phyloP scores from a whole-genome alignment of 2,113 vertebrate species.

The Ibidorhyncha struthersii region DNA sequence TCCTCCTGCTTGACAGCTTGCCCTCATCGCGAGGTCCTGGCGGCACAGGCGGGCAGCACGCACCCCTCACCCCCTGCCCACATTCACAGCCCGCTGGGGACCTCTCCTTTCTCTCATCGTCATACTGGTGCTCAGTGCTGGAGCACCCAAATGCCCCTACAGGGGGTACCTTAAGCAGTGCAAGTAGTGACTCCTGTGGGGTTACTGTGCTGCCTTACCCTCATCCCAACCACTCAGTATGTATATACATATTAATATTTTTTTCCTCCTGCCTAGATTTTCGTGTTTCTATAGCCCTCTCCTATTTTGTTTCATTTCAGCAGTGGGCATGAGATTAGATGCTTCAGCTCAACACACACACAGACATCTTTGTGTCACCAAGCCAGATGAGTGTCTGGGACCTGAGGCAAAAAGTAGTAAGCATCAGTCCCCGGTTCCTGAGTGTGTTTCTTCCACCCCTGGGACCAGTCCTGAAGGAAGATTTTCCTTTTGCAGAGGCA shows the following conservation, averaged over 20 bases:
- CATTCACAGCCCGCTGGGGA: fast-evolving
- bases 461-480: too few relatives aligned
- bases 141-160: fast-evolving
- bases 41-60: background rate
- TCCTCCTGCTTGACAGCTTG: background rate
- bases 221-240: background rate
- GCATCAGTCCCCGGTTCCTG: too few relatives aligned
- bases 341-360: too few relatives aligned
- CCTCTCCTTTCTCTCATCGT: background rate
- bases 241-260: background rate
- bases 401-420: too few relatives aligned
- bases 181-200: background rate
- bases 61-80: fast-evolving
- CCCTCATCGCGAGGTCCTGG: background rate
- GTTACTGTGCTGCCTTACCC: background rate
- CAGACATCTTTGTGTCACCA: too few relatives aligned
- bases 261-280: background rate
- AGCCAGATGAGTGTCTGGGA: too few relatives aligned
- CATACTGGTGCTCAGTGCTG: fast-evolving
- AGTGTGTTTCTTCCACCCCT: too few relatives aligned
- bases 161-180: fast-evolving
- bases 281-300: too few relatives aligned
- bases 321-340: too few relatives aligned
- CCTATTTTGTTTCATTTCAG: too few relatives aligned
- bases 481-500: too few relatives aligned